These are phyloP conservation scores for Bambusicola thoracicus DNA, from an alignment of 2,113 vertebrate species.

Conservation along the genomic window DNA sequence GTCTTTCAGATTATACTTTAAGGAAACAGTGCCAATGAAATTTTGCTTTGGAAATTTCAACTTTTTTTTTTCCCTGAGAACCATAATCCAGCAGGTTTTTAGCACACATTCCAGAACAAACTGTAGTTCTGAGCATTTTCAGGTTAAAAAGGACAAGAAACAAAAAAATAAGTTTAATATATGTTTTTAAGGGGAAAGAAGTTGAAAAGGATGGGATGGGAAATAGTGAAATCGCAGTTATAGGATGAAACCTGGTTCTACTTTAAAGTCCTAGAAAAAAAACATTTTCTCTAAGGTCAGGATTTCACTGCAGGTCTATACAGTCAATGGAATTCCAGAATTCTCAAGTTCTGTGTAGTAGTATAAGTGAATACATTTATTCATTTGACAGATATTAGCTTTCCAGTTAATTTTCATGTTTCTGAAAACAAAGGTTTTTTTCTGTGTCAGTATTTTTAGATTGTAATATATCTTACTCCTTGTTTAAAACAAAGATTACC, in stretches of 20 bases:
- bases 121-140: neutral
- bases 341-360: neutral
- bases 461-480: neutral
- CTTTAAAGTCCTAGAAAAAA: neutral
- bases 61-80: neutral
- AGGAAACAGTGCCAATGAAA: neutral
- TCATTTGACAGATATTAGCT: neutral
- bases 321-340: neutral
- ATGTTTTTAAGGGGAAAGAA: neutral
- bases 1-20: conserved; percentile 22
- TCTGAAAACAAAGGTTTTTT: neutral
- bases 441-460: neutral
- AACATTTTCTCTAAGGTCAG: neutral
- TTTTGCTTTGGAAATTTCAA: neutral
- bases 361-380: neutral
- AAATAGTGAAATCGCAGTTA: neutral
- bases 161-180: neutral
- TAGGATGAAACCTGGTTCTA: neutral
- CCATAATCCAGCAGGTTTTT: neutral
- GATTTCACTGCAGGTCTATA: neutral
- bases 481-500: neutral
- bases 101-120: neutral
- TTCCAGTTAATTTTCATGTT: neutral
- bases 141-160: neutral
- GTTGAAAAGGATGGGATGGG: neutral